A percentile compares a stretch with the other conserved stretches of the same genome.
phyloP scores from a whole-genome alignment of 2,888 invertebrate genomes.

The Auanema sp. region DNA sequence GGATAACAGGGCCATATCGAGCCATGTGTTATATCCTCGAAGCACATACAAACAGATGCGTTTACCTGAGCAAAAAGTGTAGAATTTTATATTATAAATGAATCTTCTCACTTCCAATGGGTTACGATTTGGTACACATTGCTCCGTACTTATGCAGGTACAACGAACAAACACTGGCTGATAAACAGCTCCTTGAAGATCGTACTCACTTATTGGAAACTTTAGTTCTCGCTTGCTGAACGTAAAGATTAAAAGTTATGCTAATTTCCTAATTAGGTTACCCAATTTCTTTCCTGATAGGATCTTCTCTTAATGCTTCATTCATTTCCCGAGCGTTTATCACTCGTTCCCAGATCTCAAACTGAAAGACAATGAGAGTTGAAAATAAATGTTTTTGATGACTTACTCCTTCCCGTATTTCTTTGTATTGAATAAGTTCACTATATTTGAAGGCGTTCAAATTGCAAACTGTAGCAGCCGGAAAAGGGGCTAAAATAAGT shows the following conservation, averaged over 20 bases:
- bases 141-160: conserved; percentile 52
- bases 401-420: conserved; percentile 56
- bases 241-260: not conserved
- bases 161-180: conserved; percentile 61
- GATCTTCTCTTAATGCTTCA: conserved; percentile 21
- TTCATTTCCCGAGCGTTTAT: conserved; percentile 52
- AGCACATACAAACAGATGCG: conserved; percentile 61
- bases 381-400: not conserved
- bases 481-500: conserved; percentile 46
- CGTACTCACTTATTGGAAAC: conserved; percentile 38
- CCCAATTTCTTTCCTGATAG: conserved; percentile 1
- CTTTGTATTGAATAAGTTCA: conserved; percentile 56
- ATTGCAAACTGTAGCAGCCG: conserved; percentile 60
- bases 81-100: not conserved
- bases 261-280: not conserved
- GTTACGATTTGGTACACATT: conserved; percentile 63
- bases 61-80: conserved; percentile 39
- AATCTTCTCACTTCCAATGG: conserved; percentile 45
- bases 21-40: conserved; percentile 60
- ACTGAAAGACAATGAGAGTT: conserved; percentile 33
- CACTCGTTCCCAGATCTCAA: conserved; percentile 56
- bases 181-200: conserved; percentile 46
- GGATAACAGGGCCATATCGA: conserved; percentile 64
- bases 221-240: conserved; percentile 17
- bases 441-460: conserved; percentile 59